These are phyloP conservation scores for Lepidochitona cinerea DNA, from an alignment of 2,888 invertebrate genomes.

Conservation along the genomic window DNA sequence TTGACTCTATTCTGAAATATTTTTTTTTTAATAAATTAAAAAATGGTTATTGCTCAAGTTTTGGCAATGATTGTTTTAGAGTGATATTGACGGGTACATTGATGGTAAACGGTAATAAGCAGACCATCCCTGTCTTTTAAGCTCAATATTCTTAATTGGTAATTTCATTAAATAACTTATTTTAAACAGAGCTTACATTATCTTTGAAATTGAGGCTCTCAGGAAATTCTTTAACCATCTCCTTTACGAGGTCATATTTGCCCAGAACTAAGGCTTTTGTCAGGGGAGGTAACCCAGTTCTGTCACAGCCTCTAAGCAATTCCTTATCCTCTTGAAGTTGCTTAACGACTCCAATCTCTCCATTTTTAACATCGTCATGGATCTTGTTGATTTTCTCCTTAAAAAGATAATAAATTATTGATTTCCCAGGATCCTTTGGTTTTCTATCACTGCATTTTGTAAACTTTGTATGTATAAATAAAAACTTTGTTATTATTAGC, in stretches of 20 bases:
- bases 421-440: too few relatives aligned
- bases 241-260: constrained; percentile 36
- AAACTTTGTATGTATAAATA: too few relatives aligned
- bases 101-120: too few relatives aligned
- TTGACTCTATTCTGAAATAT: background rate
- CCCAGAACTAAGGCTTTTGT: constrained; percentile 54
- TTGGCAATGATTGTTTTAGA: too few relatives aligned
- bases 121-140: too few relatives aligned
- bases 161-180: too few relatives aligned
- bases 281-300: constrained; percentile 45
- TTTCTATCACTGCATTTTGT: too few relatives aligned
- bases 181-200: constrained; percentile 34
- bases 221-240: constrained; percentile 36
- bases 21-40: too few relatives aligned
- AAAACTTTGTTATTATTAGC: too few relatives aligned
- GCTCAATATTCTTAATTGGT: too few relatives aligned
- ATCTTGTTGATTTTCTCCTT: constrained; percentile 37
- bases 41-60: too few relatives aligned
- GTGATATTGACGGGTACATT: too few relatives aligned
- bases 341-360: constrained; percentile 32
- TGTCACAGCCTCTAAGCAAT: constrained; percentile 39
- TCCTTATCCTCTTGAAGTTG: constrained; percentile 36
- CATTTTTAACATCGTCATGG: constrained; percentile 42
- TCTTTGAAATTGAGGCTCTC: constrained; percentile 39
- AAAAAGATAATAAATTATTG: background rate